Evolutionary conservation across 2,797 vertebrate genomes (phyloP).

Genomic region (Valencia hispanica): DNA sequence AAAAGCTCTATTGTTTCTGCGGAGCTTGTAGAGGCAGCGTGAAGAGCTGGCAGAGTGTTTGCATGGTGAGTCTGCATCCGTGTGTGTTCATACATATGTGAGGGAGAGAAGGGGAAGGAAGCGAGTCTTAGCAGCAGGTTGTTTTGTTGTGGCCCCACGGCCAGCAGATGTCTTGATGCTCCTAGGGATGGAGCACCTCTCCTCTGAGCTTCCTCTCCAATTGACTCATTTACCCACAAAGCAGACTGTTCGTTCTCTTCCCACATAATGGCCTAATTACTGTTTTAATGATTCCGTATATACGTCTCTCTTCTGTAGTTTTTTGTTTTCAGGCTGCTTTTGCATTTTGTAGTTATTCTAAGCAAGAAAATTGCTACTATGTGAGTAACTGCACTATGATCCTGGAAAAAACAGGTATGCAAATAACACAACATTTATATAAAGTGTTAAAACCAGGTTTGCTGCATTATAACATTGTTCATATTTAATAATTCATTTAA

Average conservation of each 20-base stretch:
- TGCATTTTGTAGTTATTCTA: conserved; percentile 27
- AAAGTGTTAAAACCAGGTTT: neutral
- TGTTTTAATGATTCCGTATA: conserved; percentile 75
- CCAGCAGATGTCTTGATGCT: conserved; percentile 79
- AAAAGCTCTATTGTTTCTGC: conserved; percentile 80
- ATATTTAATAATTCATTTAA: conserved; percentile 14
- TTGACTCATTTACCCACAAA: conserved; percentile 84
- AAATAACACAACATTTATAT: conserved; percentile 6
- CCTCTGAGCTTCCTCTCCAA: conserved; percentile 78
- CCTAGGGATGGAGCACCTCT: conserved; percentile 65
- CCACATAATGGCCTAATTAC: conserved; percentile 81
- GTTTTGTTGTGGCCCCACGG: conserved; percentile 71
- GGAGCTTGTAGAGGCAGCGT: conserved; percentile 73
- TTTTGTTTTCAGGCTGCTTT: conserved; percentile 55
- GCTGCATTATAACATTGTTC: neutral
- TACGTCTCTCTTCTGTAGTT: conserved; percentile 41
- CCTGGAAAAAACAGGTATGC: neutral
- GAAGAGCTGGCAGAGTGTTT: conserved; percentile 67
- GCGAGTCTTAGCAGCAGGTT: conserved; percentile 69
- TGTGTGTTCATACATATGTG: conserved; percentile 52
- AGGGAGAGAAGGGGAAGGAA: conserved; percentile 14
- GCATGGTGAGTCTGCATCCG: conserved; percentile 48
- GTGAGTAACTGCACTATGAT: conserved; percentile 7
- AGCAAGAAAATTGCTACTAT: conserved; percentile 9
- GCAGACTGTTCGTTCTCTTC: conserved; percentile 73